Conservation (phyloP, 2,888 invertebrate species). For the Tinea trinotella region DNA sequence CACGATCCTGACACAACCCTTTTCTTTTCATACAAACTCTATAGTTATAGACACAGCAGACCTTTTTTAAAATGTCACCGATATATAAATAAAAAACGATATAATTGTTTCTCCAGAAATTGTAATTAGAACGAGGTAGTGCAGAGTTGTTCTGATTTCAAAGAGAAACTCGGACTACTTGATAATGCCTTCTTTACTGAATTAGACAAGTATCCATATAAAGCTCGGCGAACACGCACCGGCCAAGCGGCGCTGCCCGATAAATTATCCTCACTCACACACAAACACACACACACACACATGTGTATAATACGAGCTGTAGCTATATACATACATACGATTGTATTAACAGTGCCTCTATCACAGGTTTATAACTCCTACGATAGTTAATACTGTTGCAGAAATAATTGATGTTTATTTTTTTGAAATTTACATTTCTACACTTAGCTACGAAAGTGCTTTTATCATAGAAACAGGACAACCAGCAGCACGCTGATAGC, state of each 20-base stretch:
- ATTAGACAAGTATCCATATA: conserved; percentile 64
- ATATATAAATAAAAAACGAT: too few relatives aligned
- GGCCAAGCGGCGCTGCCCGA: conserved; percentile 34
- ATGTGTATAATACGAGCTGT: background rate
- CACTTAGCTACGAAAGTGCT: too few relatives aligned
- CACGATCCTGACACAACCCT: too few relatives aligned
- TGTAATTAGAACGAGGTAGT: background rate
- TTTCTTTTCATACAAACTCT: too few relatives aligned
- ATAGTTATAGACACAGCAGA: too few relatives aligned
- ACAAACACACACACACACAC: conserved; percentile 26
- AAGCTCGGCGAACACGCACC: conserved; percentile 49
- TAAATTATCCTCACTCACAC: conserved; percentile 48
- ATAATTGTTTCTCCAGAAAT: conserved; percentile 1
- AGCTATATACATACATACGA: background rate
- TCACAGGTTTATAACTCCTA: background rate
- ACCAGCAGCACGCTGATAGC: too few relatives aligned
- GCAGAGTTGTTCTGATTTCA: conserved; percentile 9
- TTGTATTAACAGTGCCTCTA: background rate
- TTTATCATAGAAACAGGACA: too few relatives aligned
- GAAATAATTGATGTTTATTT: background rate
- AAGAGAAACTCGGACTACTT: conserved; percentile 57
- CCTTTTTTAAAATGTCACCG: too few relatives aligned
- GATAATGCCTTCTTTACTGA: conserved; percentile 52
- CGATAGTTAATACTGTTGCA: background rate
- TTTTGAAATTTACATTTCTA: background rate